These are phyloP conservation scores for Dolichotis patagonum DNA, from an alignment of 2,113 vertebrate genomes.

Conservation along the genomic window DNA sequence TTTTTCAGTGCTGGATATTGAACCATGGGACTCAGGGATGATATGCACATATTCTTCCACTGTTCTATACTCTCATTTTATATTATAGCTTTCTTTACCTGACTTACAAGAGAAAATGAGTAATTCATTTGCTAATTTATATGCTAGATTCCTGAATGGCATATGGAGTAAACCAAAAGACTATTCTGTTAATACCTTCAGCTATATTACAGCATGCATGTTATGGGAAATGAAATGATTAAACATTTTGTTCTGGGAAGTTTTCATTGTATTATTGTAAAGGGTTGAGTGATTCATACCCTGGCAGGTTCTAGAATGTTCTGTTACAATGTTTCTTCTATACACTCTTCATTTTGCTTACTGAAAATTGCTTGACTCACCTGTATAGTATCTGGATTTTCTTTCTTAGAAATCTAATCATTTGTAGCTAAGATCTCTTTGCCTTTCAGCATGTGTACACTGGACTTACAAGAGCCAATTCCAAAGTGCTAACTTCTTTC, in stretches of 20 bases:
- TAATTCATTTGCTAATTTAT: slow-evolving; percentile 42
- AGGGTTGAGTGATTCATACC: not conserved
- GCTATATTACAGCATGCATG: not conserved
- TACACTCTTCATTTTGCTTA: slow-evolving; percentile 11
- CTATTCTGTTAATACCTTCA: not conserved
- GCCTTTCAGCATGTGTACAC: not conserved
- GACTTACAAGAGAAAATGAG: not conserved
- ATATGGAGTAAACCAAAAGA: slow-evolving; percentile 2
- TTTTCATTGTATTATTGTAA: slow-evolving; percentile 40
- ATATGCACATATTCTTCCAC: not conserved
- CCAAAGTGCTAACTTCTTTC: not conserved
- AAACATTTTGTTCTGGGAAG: slow-evolving; percentile 21
- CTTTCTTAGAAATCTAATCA: slow-evolving; percentile 42
- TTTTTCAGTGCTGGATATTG: not conserved
- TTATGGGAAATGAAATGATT: not conserved
- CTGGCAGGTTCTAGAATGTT: slow-evolving; percentile 43
- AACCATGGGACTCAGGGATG: not conserved
- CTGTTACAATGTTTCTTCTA: slow-evolving; percentile 20
- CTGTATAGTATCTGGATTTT: slow-evolving; percentile 14
- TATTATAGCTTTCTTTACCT: not conserved
- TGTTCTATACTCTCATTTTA: not conserved
- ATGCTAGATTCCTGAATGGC: slow-evolving; percentile 16
- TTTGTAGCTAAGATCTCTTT: slow-evolving; percentile 42
- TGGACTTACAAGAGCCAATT: slow-evolving; percentile 28
- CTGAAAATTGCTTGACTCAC: not conserved